Percentiles rank a stretch among this genome's conserved stretches.
These are phyloP conservation scores for Euwallacea fornicatus DNA, from an alignment of 1,140 invertebrate species.

Conservation along the genomic window DNA sequence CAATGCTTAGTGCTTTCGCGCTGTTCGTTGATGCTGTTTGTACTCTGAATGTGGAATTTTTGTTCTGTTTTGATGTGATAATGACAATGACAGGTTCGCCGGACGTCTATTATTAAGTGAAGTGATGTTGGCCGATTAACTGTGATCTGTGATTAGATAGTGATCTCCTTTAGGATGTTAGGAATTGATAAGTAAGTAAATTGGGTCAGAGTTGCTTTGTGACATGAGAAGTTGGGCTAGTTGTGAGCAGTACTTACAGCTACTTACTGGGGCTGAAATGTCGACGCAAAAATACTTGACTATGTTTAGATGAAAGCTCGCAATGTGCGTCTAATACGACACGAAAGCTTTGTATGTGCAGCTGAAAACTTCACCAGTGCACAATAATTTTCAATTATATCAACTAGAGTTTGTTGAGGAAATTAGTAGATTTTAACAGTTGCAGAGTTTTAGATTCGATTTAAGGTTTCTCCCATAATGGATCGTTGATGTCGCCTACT, in stretches of 20 bases:
- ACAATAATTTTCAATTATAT: no score
- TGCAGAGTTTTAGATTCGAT: neutral
- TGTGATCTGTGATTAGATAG: constrained; percentile 36
- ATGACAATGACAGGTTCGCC: constrained; percentile 36
- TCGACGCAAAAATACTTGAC: no score
- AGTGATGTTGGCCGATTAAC: constrained; percentile 38
- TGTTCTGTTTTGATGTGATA: constrained; percentile 34
- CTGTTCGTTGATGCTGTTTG: constrained; percentile 49
- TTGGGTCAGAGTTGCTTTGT: neutral
- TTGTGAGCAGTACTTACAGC: no score
- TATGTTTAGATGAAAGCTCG: no score
- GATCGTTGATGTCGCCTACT: constrained; percentile 22
- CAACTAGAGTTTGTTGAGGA: no score
- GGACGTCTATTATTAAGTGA: constrained; percentile 1
- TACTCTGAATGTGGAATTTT: constrained; percentile 4
- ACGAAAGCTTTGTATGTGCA: no score
- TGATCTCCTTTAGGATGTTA: constrained; percentile 28
- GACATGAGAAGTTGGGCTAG: neutral
- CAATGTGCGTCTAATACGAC: no score
- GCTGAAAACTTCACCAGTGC: no score
- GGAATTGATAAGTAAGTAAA: constrained; percentile 18
- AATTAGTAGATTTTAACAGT: no score
- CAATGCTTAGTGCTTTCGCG: constrained; percentile 53
- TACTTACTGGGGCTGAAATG: no score
- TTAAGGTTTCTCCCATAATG: constrained; percentile 11